Base-by-base conservation (phyloP, 2,797 vertebrate species). In the Pseudomugil tenellus region DNA sequence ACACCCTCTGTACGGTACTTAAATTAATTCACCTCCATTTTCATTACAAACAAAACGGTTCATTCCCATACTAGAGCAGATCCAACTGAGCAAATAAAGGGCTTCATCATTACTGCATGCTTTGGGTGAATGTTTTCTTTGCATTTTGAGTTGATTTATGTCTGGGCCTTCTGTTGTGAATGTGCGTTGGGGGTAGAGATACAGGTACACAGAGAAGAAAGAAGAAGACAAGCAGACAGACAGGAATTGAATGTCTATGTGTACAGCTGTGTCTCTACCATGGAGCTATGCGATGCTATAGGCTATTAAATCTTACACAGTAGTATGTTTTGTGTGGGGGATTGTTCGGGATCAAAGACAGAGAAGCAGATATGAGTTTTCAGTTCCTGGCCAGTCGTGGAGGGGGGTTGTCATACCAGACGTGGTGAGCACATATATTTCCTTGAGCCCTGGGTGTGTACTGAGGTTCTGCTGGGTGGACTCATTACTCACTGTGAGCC, bases 351-450 rank as follows among this genome's bases (percentile, higher is more conserved):
- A 91, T 92, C 89, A 92, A 86, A 91, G 79, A 76, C 66, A 70
- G 71, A 86, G 72, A 67, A 79, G 81, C 72, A 88, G 84, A 91
- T 93, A 91, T 91, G 84, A 92, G 85, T 90, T 88, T 88, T 58
- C n/a, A 82, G 86, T 87, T 91, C 86, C 87, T 82, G 84, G 81
- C 84, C 79, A 79, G 84, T 84, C 74, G 4, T 68, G 79, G 72
- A 82, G 79, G 74, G 78, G 86, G 87, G 81, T 77, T 85, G 80
- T 90, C 89, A 91, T 92, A 90, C 89, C 91, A 92, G 90, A 93
- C 90, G 85, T 81, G 84, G 85, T 86, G 90, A 89, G 86, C 87
- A 87, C 84, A 91, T 84, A 89, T 79, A 90, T 88, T 89, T 90
- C 88, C 85, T 88, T 70, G 67, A 84, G 84, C 85, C 82, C 76